A percentile compares a stretch with the other conserved stretches of the same genome.
These are phyloP conservation scores for Lepisosteus oculatus DNA, from an alignment of 2,113 vertebrate genomes.

Conservation along the genomic window DNA sequence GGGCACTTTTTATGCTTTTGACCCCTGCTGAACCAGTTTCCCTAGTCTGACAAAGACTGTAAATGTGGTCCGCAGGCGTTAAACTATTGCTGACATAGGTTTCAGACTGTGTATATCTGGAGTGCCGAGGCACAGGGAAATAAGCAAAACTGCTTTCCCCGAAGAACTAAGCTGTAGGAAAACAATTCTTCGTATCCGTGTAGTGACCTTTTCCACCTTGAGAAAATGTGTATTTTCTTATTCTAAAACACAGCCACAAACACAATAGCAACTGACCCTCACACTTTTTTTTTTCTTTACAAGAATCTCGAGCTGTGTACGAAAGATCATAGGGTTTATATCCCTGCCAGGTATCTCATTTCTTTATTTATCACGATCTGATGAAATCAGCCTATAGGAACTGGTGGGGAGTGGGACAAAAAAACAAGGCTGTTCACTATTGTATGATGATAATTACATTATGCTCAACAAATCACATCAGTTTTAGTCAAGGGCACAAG, in stretches of 20 bases:
- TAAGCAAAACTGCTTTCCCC: not conserved
- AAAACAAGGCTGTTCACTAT: not conserved
- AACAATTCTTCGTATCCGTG: too few species aligned
- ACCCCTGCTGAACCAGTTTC: constrained; percentile 25
- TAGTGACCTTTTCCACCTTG: not conserved
- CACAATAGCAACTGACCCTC: too few species aligned
- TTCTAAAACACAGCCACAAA: too few species aligned
- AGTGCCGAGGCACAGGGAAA: not conserved
- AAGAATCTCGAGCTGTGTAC: too few species aligned
- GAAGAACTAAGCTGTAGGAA: constrained; percentile 2
- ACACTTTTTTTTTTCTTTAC: too few species aligned
- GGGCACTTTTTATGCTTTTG: constrained; percentile 27
- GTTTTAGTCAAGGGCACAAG: not conserved
- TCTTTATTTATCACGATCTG: not conserved
- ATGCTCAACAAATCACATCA: constrained; percentile 11
- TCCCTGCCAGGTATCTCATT: not conserved
- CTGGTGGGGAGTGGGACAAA: not conserved
- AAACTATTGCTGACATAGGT: not conserved
- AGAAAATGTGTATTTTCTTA: not conserved
- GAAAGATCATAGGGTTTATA: too few species aligned
- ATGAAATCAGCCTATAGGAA: constrained; percentile 15
- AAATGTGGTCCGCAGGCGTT: constrained; percentile 10
- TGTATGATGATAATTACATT: not conserved
- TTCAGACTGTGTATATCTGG: too few species aligned
- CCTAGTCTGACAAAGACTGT: constrained; percentile 16